These are phyloP conservation scores for Leiothrix lutea DNA, from an alignment of 2,113 vertebrate species.

Conservation along the genomic window DNA sequence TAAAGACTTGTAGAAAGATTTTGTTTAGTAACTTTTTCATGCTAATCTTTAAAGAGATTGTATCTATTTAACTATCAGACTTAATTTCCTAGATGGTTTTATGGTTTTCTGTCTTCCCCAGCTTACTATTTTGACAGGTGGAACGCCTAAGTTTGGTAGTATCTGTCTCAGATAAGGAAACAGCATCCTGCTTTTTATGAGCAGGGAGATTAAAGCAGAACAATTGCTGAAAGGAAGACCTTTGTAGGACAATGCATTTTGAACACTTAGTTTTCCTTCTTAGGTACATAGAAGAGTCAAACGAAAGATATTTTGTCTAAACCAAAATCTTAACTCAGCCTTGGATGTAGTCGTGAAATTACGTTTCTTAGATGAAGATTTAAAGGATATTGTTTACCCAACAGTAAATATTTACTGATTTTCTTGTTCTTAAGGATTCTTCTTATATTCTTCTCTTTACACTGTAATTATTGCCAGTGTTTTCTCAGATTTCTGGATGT, in stretches of 20 bases:
- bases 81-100: background rate
- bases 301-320: background rate
- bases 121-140: background rate
- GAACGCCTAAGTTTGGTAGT: background rate
- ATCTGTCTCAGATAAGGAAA: background rate
- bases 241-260: background rate
- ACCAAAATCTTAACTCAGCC: background rate
- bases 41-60: background rate
- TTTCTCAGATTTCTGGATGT: constrained; percentile 84
- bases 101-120: background rate
- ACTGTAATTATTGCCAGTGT: constrained; percentile 29
- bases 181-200: background rate
- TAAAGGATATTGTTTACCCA: background rate
- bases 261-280: background rate
- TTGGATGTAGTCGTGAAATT: background rate
- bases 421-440: background rate
- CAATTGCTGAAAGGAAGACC: background rate
- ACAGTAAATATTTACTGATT: background rate
- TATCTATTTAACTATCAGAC: background rate
- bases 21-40: background rate
- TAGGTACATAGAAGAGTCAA: background rate
- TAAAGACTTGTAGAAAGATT: background rate
- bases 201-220: background rate
- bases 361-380: background rate
- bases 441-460: background rate